A percentile compares a stretch with the other conserved stretches of the same genome.
phyloP scores from a whole-genome alignment of 2,113 vertebrate species.

The Leptocoma aspasia region DNA sequence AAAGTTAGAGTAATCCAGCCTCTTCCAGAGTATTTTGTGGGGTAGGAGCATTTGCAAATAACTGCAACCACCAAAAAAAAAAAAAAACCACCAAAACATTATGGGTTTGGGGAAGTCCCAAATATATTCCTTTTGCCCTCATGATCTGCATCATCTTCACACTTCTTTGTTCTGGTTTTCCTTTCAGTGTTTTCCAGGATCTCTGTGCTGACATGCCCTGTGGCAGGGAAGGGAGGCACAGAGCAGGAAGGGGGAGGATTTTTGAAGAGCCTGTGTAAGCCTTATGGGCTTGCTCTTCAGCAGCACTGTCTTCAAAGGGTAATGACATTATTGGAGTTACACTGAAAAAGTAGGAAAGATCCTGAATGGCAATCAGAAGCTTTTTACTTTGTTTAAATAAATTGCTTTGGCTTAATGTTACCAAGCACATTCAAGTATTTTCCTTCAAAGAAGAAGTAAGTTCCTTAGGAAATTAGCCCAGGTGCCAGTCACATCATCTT shows the following conservation, averaged over 20 bases:
- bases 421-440: background rate
- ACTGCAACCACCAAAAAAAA: background rate
- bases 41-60: background rate
- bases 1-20: background rate
- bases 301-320: background rate
- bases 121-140: background rate
- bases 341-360: background rate
- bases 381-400: background rate
- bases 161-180: background rate
- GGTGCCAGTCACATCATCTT: background rate
- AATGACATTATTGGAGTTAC: background rate
- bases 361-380: background rate
- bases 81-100: background rate
- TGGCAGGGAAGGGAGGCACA: background rate
- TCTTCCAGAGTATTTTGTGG: background rate
- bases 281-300: background rate
- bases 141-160: background rate
- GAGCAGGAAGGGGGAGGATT: background rate
- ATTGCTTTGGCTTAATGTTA: background rate
- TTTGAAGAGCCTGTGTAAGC: fast-evolving
- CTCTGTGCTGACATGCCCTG: background rate
- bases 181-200: background rate
- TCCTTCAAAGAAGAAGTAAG: background rate
- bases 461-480: background rate
- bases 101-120: background rate